phyloP scores from a whole-genome alignment of 2,888 invertebrate species.

The Halocaridina rubra region DNA sequence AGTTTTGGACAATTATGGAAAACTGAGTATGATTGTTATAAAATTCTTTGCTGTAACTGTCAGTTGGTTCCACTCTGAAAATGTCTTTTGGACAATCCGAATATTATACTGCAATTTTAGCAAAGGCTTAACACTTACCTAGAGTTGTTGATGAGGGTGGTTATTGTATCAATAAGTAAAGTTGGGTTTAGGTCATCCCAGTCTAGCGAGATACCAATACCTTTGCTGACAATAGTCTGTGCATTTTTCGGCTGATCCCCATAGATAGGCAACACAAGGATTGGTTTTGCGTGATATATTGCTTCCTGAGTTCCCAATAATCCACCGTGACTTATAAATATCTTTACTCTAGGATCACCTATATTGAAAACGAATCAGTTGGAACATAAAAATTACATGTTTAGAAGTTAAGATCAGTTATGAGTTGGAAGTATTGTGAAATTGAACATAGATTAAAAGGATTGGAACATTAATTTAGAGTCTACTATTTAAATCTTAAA shows the following conservation, averaged over 20 bases:
- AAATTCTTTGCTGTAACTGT: no score
- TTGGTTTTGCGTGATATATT: neutral
- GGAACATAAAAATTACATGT: no score
- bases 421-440: no score
- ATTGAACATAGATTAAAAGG: neutral
- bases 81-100: no score
- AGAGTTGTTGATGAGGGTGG: neutral
- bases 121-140: neutral
- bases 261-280: neutral
- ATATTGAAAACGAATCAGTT: no score
- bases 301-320: neutral
- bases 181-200: neutral
- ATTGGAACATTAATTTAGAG: neutral
- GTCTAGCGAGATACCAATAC: neutral
- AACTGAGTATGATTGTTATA: no score
- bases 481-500: neutral
- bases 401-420: no score
- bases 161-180: neutral
- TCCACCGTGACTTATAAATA: neutral
- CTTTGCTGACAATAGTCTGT: neutral
- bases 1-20: no score
- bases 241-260: neutral
- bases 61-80: no score
- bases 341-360: neutral
- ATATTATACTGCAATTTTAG: no score